phyloP scores from a whole-genome alignment of 2,888 invertebrate genomes.

The Tolmerus cingulatus region DNA sequence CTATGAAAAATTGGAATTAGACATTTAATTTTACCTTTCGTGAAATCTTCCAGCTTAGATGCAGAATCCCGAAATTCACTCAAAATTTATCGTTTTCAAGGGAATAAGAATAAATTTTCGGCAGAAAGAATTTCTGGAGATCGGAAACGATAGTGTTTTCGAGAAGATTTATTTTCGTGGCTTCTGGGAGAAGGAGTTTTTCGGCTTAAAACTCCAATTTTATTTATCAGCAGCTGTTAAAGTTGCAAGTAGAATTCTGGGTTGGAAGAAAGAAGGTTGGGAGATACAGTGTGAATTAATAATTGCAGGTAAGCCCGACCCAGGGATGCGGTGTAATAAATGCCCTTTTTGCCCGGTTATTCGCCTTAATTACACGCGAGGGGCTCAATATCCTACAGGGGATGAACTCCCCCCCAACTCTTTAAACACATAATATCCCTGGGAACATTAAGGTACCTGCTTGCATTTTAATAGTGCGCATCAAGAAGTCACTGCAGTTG shows the following conservation, averaged over 20 bases:
- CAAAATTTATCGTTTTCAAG: not conserved
- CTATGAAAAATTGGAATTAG: not conserved
- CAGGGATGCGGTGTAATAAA: not conserved
- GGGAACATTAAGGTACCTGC: not conserved
- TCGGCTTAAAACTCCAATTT: not conserved
- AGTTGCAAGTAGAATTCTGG: not conserved
- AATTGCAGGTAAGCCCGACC: not conserved
- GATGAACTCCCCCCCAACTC: not conserved
- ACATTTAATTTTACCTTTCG: not conserved
- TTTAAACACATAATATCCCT: constrained; percentile 1
- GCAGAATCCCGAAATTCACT: not conserved
- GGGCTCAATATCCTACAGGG: not conserved
- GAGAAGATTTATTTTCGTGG: not conserved
- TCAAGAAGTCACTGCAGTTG: constrained; percentile 8
- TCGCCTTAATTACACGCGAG: constrained; percentile 2
- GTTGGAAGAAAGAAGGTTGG: not conserved
- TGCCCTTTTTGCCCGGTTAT: not conserved
- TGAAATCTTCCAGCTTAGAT: not conserved
- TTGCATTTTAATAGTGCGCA: constrained; percentile 18
- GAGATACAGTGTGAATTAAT: not conserved
- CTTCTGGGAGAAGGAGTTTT: not conserved
- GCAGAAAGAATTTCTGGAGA: not conserved
- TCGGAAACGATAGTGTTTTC: not conserved
- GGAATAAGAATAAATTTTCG: not conserved
- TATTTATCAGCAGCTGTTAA: not conserved